Evolutionary conservation across 2,888 invertebrate species (phyloP), one percentile per base, ranked within the genome.

Genomic region (Trichopoda pennipes): DNA sequence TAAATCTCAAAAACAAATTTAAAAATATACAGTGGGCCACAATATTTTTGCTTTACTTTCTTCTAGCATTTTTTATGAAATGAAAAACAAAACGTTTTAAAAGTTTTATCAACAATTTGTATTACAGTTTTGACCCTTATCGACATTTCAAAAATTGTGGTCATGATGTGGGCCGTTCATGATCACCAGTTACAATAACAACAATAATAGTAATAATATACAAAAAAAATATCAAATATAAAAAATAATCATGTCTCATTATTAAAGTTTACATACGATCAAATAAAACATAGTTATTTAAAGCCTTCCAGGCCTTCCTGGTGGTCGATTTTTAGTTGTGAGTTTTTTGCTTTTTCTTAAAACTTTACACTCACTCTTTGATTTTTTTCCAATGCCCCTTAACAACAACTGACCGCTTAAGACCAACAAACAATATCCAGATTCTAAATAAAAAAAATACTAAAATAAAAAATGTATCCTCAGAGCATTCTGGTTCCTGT

Each of bases 191-290:
- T 49, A 55, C 21, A 61, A 53, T 32, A 7, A 2, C 55, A 63
- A 51, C 23, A 23, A 44, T 8, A 61, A 42, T 16, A 16, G 21
- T 17, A 38, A 14, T 17, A 55, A 49, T 16, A 49, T n/a, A 16
- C 42, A 64, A 60, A 19, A 60, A 19, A 55, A 19, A 7, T 28
- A 32, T 17, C 35, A 56, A 44, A 79, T 23, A 63, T 38, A 58
- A 64, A 44, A 78, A 78, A 78, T 81, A 82, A 79, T 82, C 82
- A 79, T 79, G 82, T 82, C 82, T 82, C 82, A 79, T 79, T 82
- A 82, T 82, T 72, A 82, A 68, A 69, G 78, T 82, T 79, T 79
- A 70, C 81, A 78, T 81, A 74, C 74, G 44, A 81, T 78, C 78
- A 78, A 78, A 78, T 64, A 75, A 70, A 82, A 72, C 66, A 75